Conservation (phyloP, 2,113 vertebrate species). For the Atlantisia rogersi region DNA sequence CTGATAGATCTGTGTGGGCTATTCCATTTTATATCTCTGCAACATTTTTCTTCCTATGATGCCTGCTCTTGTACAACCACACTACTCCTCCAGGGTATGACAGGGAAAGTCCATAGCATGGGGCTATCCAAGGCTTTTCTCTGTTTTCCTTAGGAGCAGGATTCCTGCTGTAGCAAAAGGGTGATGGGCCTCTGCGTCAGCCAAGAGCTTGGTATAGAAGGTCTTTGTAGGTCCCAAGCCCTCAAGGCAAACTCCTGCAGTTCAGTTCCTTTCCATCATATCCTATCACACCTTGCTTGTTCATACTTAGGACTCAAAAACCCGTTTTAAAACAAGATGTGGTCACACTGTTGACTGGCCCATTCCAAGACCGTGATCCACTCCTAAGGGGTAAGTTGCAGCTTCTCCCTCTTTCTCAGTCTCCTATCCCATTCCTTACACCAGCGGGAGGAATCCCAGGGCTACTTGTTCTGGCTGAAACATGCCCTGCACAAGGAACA, state of each 20-base stretch:
- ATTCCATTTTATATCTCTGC: neutral
- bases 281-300: accelerated
- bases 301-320: neutral
- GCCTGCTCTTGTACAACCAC: neutral
- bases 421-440: neutral
- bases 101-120: accelerated
- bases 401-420: neutral
- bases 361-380: neutral
- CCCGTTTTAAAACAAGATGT: neutral
- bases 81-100: neutral
- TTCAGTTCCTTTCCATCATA: neutral
- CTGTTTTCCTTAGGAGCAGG: neutral
- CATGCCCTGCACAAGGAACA: neutral
- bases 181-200: neutral
- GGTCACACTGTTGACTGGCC: accelerated
- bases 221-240: neutral
- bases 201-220: neutral
- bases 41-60: neutral
- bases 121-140: neutral
- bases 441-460: neutral
- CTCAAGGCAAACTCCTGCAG: neutral
- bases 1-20: neutral
- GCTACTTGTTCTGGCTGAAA: neutral
- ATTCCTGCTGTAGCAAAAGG: neutral
- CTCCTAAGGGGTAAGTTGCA: neutral